phyloP scores from a whole-genome alignment of 2,797 vertebrate species.

The Poecilia gillii region DNA sequence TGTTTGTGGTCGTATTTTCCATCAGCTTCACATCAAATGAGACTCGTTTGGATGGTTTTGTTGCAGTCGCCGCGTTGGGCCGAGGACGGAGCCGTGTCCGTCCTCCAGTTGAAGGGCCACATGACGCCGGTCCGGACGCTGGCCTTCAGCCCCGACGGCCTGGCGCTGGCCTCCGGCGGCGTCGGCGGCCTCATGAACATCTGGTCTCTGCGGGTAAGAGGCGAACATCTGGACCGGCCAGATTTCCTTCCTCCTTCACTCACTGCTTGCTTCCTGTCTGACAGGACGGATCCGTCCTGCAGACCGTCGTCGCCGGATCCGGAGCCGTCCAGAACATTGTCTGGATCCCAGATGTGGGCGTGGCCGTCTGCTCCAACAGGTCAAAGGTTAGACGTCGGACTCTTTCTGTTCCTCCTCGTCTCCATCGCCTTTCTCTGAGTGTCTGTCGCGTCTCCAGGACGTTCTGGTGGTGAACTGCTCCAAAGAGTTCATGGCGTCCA shows the following conservation, averaged over 20 bases:
- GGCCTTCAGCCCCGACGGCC: slow-evolving; percentile 92
- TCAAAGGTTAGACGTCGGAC: slow-evolving; percentile 85
- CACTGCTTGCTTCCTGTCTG: slow-evolving; percentile 20
- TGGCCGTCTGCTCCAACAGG: slow-evolving; percentile 95
- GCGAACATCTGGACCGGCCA: not conserved
- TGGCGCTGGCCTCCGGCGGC: slow-evolving; percentile 92
- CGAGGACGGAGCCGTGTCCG: slow-evolving; percentile 78
- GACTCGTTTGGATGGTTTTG: not conserved
- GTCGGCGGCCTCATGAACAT: slow-evolving; percentile 97
- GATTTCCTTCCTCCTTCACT: not conserved
- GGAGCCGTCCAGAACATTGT: slow-evolving; percentile 93
- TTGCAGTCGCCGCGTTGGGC: slow-evolving; percentile 58
- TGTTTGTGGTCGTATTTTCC: not conserved
- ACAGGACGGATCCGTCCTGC: slow-evolving; percentile 95
- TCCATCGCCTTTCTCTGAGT: not conserved
- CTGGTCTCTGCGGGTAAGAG: slow-evolving; percentile 90
- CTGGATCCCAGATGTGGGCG: slow-evolving; percentile 98
- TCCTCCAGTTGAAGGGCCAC: slow-evolving; percentile 93
- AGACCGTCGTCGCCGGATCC: slow-evolving; percentile 93
- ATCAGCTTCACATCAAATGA: not conserved
- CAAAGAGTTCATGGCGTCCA: slow-evolving; percentile 88
- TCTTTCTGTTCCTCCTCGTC: not conserved
- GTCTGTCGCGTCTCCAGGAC: slow-evolving; percentile 78
- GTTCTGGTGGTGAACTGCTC: slow-evolving; percentile 94
- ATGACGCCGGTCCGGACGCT: slow-evolving; percentile 93